These are phyloP conservation scores for Ctenochaetus hawaiiensis DNA, from an alignment of 2,797 vertebrate genomes.

Conservation along the genomic window DNA sequence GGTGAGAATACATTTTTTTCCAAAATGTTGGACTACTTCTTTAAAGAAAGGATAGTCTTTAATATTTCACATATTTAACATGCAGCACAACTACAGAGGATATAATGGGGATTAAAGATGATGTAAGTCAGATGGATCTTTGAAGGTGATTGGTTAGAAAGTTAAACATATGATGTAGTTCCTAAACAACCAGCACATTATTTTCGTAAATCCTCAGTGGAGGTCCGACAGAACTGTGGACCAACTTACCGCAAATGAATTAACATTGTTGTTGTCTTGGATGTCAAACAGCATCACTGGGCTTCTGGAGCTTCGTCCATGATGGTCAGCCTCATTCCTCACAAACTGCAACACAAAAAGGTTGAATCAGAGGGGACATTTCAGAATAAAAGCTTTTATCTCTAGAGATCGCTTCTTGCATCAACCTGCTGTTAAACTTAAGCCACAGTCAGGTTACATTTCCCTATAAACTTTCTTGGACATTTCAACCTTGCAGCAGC, in stretches of 20 bases:
- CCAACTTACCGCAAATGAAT: slow-evolving; percentile 87
- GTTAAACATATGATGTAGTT: slow-evolving; percentile 36
- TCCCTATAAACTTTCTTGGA: slow-evolving; percentile 5
- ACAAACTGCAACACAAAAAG: slow-evolving; percentile 77
- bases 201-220: neutral
- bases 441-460: slow-evolving; percentile 14
- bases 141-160: slow-evolving; percentile 31
- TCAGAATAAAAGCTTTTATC: slow-evolving; percentile 14
- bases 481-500: slow-evolving; percentile 30
- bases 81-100: neutral
- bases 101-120: slow-evolving; percentile 39
- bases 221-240: neutral
- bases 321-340: slow-evolving; percentile 82
- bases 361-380: neutral
- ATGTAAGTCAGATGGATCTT: slow-evolving; percentile 35
- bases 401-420: neutral
- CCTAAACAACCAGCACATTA: neutral
- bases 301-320: slow-evolving; percentile 85
- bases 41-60: neutral
- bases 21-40: slow-evolving; percentile 34
- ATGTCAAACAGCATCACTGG: slow-evolving; percentile 86
- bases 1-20: neutral
- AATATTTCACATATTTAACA: slow-evolving; percentile 9
- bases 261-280: slow-evolving; percentile 88
- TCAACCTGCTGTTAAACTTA: slow-evolving; percentile 23